Conservation (phyloP, 2,797 vertebrate genomes). For the Meriones psammophilus region DNA sequence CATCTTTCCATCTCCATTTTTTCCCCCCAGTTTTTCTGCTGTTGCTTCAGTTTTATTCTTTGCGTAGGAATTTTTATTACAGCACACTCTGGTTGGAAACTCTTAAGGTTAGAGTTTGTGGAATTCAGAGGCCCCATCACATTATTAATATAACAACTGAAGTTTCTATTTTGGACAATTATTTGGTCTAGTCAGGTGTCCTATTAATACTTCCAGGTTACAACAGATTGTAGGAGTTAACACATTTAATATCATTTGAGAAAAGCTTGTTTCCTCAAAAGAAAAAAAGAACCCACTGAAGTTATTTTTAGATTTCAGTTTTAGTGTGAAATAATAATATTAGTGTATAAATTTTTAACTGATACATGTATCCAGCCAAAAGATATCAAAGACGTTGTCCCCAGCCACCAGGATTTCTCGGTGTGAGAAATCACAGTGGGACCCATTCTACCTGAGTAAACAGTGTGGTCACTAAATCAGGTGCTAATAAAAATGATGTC, state of each 20-base stretch:
- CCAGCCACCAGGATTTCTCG: neutral
- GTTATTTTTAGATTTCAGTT: conserved; percentile 67
- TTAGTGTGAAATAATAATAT: conserved; percentile 30
- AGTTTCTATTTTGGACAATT: conserved; percentile 48
- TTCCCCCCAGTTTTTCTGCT: neutral
- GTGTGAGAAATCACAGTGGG: neutral
- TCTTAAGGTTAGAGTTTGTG: neutral
- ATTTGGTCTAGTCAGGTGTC: conserved; percentile 35
- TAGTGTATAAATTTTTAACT: conserved; percentile 64
- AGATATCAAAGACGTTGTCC: neutral
- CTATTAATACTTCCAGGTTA: conserved; percentile 46
- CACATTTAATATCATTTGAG: neutral
- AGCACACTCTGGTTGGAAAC: fast-evolving
- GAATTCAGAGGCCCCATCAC: neutral
- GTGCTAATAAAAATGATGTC: neutral
- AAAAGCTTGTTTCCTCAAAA: conserved; percentile 54
- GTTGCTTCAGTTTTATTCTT: neutral
- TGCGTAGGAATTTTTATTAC: neutral
- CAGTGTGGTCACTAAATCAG: conserved; percentile 13
- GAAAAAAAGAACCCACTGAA: neutral
- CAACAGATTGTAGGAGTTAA: neutral
- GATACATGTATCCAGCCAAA: neutral
- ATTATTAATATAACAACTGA: neutral
- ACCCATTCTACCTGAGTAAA: neutral
- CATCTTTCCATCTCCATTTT: too few species aligned